Conservation (phyloP, 2,888 invertebrate genomes). For the Disparrhopalites patrizii region DNA sequence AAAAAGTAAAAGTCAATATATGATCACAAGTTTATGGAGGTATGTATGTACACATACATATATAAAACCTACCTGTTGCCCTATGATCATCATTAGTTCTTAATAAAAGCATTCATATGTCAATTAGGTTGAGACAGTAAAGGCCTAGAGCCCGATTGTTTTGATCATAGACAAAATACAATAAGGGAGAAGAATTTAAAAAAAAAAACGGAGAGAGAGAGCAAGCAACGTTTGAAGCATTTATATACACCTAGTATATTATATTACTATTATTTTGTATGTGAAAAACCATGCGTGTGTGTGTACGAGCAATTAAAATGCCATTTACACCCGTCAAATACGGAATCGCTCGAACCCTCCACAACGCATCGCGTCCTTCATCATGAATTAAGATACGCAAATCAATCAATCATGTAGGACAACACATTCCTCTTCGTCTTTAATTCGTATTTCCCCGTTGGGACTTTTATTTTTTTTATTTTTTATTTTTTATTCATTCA, state of each 20-base stretch:
- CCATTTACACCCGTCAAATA: conserved; percentile 13
- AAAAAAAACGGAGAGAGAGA: no score
- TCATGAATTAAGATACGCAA: conserved; percentile 19
- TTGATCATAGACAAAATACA: conserved; percentile 16
- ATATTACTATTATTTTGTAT: no score
- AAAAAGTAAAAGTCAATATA: no score
- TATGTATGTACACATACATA: no score
- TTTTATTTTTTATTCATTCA: no score
- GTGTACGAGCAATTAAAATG: conserved; percentile 20
- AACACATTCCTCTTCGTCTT: neutral
- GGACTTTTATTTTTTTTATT: neutral
- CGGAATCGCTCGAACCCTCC: neutral
- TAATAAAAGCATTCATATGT: conserved; percentile 24
- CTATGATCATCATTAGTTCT: conserved; percentile 19
- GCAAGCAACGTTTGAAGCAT: no score
- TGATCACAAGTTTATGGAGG: no score
- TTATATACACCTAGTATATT: no score
- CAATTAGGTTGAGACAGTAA: conserved; percentile 14
- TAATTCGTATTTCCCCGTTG: neutral
- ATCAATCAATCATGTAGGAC: conserved; percentile 17
- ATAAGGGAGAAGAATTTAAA: neutral
- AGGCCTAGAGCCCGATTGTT: conserved; percentile 16
- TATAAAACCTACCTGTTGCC: no score
- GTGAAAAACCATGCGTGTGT: neutral
- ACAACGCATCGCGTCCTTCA: neutral